These are phyloP conservation scores for Lagopus muta DNA, from an alignment of 2,113 vertebrate genomes.

Conservation along the genomic window DNA sequence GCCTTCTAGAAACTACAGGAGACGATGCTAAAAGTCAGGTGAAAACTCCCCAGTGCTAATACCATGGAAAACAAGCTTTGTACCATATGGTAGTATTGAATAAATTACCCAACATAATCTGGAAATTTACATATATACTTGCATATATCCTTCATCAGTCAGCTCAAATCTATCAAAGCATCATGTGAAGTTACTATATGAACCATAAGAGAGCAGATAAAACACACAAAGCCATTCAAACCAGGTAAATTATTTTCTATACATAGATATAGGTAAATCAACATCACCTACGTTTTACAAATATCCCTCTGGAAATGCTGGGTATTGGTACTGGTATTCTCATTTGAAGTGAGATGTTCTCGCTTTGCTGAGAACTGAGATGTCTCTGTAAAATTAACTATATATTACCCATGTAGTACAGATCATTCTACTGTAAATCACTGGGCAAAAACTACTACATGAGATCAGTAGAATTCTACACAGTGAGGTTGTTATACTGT, in stretches of 20 bases:
- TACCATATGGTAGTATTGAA: background rate
- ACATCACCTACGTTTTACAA: slow-evolving; percentile 25
- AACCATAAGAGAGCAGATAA: background rate
- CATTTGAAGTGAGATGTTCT: background rate
- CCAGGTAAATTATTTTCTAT: slow-evolving; percentile 19
- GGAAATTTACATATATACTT: background rate
- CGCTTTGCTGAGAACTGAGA: slow-evolving; percentile 19
- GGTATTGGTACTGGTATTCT: background rate
- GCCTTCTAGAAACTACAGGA: background rate
- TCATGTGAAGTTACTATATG: background rate
- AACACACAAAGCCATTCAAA: background rate
- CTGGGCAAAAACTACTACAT: background rate
- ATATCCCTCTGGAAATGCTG: background rate
- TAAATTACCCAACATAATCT: background rate
- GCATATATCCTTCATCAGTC: background rate
- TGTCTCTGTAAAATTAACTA: slow-evolving; percentile 12
- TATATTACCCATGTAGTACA: background rate
- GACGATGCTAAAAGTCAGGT: background rate
- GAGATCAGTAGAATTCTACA: background rate
- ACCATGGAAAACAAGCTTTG: background rate
- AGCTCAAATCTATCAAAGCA: background rate
- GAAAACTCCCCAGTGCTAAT: background rate
- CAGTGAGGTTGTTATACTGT: background rate
- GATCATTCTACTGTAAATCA: background rate
- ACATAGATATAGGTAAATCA: background rate